Percentiles rank a stretch among this genome's conserved stretches.
Evolutionary conservation across 2,888 invertebrate genomes (phyloP).

Genomic region (Hydrotaea diabolus): DNA sequence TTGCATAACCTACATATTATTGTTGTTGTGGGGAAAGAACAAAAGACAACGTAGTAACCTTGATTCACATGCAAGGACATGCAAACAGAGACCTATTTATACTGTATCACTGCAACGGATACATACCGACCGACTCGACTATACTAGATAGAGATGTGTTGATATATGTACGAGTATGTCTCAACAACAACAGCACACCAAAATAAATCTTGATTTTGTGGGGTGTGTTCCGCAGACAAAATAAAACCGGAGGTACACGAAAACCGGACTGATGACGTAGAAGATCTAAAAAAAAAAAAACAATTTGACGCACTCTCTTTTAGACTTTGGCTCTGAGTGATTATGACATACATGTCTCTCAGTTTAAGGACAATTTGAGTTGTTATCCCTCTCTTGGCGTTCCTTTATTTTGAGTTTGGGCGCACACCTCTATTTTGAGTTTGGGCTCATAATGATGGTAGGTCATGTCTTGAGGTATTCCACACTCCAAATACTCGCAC

Average conservation of each 20-base stretch:
- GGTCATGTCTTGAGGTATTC: conserved; percentile 61
- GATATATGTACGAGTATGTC: too few species aligned
- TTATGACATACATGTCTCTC: too few species aligned
- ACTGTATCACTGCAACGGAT: conserved; percentile 12
- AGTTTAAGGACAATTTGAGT: too few species aligned
- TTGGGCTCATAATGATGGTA: conserved; percentile 52
- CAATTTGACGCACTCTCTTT: background rate
- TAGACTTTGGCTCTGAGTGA: background rate
- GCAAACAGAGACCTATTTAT: conserved; percentile 22
- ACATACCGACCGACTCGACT: conserved; percentile 1
- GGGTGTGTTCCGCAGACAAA: conserved; percentile 53
- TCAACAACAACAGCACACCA: background rate
- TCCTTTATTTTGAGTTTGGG: too few species aligned
- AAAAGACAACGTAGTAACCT: conserved; percentile 36
- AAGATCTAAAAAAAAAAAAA: background rate
- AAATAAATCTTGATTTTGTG: conserved; percentile 13
- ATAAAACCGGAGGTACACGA: conserved; percentile 5
- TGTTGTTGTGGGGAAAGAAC: background rate
- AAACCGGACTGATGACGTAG: conserved; percentile 56
- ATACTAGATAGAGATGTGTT: too few species aligned
- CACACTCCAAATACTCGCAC: too few species aligned
- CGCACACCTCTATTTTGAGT: conserved; percentile 20
- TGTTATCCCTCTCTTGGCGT: background rate
- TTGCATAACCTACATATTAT: conserved; percentile 36
- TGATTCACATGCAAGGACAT: conserved; percentile 51